These are phyloP conservation scores for Stenopsyche tienmushanensis DNA, from an alignment of 1,140 invertebrate species.

Conservation along the genomic window DNA sequence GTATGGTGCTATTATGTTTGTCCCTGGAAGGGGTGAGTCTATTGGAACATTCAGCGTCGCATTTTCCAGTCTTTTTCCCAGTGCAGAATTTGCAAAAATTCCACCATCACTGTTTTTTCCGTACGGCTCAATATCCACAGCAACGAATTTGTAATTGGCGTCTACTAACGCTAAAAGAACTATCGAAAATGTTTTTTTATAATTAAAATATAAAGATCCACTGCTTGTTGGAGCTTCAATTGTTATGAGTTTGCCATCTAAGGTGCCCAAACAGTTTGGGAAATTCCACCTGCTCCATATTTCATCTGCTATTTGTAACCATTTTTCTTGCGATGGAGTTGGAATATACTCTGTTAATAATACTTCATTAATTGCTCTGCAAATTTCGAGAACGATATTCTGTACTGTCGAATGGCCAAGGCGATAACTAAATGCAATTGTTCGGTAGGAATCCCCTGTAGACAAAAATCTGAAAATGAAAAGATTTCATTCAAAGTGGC, in stretches of 20 bases:
- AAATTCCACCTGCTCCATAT: slow-evolving; percentile 46
- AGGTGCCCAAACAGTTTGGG: slow-evolving; percentile 46
- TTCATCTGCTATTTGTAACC: slow-evolving; percentile 41
- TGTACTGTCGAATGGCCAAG: neutral
- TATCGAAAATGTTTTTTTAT: slow-evolving; percentile 45
- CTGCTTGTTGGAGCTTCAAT: neutral
- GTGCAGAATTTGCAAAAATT: neutral
- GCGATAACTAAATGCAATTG: neutral
- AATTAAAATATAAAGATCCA: too few species aligned
- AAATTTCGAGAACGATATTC: neutral
- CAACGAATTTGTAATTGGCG: slow-evolving; percentile 47
- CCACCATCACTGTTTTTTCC: neutral
- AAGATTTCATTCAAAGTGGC: neutral
- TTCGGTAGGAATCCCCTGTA: neutral
- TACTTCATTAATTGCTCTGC: neutral
- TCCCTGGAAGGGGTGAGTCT: slow-evolving; percentile 4
- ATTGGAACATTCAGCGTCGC: neutral
- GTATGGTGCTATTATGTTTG: slow-evolving; percentile 26
- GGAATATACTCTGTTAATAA: neutral
- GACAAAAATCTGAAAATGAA: neutral
- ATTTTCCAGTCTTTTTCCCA: neutral
- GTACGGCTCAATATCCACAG: slow-evolving; percentile 38
- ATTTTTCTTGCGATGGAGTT: slow-evolving; percentile 37
- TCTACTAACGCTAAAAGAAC: slow-evolving; percentile 49
- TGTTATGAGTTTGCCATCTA: slow-evolving; percentile 39